Evolutionary conservation across 2,113 vertebrate genomes (phyloP).

Genomic region (Notechis scutatus): DNA sequence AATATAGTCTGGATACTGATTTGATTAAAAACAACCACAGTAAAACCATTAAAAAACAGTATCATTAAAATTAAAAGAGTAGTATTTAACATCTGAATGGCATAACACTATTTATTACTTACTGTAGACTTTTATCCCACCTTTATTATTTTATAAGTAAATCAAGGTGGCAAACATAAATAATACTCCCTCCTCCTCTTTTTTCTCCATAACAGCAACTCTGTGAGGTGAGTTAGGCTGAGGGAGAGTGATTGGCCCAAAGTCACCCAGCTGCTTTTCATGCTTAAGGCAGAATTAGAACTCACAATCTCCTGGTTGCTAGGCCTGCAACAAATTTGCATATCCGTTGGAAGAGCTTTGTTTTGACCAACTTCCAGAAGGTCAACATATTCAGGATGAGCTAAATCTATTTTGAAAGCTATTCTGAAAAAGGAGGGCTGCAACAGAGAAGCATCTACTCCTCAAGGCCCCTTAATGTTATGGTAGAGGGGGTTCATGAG

Average conservation of each 20-base stretch:
- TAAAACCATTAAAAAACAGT: background rate
- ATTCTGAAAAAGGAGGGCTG: background rate
- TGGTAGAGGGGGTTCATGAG: background rate
- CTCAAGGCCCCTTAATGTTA: background rate
- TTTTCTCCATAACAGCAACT: too few relatives aligned
- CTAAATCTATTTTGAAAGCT: background rate
- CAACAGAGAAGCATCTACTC: background rate
- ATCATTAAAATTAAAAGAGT: background rate
- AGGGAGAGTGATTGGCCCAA: background rate
- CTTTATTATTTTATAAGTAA: too few relatives aligned
- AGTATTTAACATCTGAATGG: background rate
- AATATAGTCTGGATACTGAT: background rate
- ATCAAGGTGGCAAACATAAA: too few relatives aligned
- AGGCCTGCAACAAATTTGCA: background rate
- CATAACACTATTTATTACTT: background rate
- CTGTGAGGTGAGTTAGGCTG: background rate
- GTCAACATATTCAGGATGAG: background rate
- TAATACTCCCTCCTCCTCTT: too few relatives aligned
- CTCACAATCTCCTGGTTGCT: background rate
- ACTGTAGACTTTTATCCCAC: too few relatives aligned
- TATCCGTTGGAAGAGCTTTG: background rate
- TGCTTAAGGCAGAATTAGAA: background rate
- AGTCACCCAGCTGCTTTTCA: background rate
- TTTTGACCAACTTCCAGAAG: background rate
- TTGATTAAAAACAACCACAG: background rate